Conservation (phyloP, 2,113 vertebrate species). For the Tringa solitaria region DNA sequence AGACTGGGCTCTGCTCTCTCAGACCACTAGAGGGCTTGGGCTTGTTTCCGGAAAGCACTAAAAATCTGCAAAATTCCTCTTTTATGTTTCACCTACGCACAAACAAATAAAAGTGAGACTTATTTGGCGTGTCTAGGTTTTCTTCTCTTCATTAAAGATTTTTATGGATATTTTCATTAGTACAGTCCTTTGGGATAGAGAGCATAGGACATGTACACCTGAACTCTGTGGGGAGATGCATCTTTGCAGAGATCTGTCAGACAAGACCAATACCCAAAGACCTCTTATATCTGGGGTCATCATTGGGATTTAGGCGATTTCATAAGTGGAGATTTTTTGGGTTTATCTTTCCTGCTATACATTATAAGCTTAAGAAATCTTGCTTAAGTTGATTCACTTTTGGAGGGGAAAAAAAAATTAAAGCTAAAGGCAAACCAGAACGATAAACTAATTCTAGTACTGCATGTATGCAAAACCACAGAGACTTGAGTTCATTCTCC, state of each 20-base stretch:
- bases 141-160: neutral
- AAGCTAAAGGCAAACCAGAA: neutral
- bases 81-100: fast-evolving
- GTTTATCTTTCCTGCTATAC: neutral
- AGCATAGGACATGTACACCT: fast-evolving
- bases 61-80: neutral
- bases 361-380: neutral
- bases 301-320: neutral
- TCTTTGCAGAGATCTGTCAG: neutral
- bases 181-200: neutral
- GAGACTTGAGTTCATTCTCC: neutral
- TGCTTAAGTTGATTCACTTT: neutral
- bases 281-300: neutral
- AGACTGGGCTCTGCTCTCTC: fast-evolving
- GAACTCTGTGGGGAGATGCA: neutral
- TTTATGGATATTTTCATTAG: neutral
- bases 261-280: neutral
- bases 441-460: neutral
- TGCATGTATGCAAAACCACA: neutral
- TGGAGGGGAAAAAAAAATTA: neutral
- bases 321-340: neutral
- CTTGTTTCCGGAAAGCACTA: fast-evolving
- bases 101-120: fast-evolving
- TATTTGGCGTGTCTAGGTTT: neutral
- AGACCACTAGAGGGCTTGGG: neutral